Base-by-base conservation (phyloP, 2,888 invertebrate genomes). In the Diaprepes abbreviatus region DNA sequence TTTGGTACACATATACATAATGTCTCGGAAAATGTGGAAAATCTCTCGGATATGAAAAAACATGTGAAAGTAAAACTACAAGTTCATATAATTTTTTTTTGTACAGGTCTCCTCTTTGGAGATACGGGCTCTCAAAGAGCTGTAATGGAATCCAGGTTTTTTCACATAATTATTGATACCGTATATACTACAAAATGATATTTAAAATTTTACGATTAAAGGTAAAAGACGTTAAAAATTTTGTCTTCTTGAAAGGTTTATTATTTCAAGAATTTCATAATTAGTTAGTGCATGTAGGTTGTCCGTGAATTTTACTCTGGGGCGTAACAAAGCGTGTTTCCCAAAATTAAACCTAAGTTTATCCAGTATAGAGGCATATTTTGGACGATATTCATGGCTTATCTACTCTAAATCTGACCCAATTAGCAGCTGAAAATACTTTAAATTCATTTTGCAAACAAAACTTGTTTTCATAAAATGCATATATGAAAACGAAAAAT, bases 291-390 rank as follows among this genome's bases (percentile, higher is more conserved):
- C 28, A 50, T 28, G 48, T 28, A 50, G 24, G 24, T 3, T 45
- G 24, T 24, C 45, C 24, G n/a, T 28, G 28, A 50, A 50, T 50
- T 50, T 50, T 28, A 50, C 48, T 50, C 48, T 50, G 9, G 48
- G 16, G 48, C 16, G 31, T 50, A 16, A 50, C 28, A 50, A 50
- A 50, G 28, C 48, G 16, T 50, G 48, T 50, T 50, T 28, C 48
- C 14, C 16, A 50, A 50, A 50, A 50, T 50, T 28, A 50, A 50
- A 50, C 14, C 14, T 50, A 14, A 50, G 48, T 50, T 50, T 50
- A 50, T 50, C 28, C 28, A 9, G 28, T 28, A 24, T 28, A 50
- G 24, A 28, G 28, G 28, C 48, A 50, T 50, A 50, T 31, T 50
- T 50, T 28, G 14, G 14, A 28, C 28, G 14, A 28, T 28, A 28